phyloP scores from a whole-genome alignment of 2,113 vertebrate genomes.

The Protobothrops flavoviridis region DNA sequence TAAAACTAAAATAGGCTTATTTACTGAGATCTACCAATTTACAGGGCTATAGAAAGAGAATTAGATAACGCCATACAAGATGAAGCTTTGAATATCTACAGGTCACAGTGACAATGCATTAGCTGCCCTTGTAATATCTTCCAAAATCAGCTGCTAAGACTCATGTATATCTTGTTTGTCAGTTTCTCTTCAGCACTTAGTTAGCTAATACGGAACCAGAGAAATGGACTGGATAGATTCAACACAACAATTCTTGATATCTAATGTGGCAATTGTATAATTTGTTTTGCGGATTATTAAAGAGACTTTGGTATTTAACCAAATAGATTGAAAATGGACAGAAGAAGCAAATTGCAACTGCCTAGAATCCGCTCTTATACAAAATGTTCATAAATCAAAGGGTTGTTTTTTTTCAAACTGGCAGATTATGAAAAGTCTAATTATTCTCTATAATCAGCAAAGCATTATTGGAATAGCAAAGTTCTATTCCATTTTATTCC shows the following conservation, averaged over 20 bases:
- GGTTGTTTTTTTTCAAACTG: background rate
- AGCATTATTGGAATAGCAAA: background rate
- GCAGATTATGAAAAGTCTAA: background rate
- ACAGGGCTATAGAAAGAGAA: background rate
- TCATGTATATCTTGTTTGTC: background rate
- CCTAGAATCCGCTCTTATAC: background rate
- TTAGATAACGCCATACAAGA: background rate
- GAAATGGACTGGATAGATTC: background rate
- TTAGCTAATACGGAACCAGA: background rate
- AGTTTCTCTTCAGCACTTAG: background rate
- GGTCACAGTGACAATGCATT: background rate
- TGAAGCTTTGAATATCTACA: background rate
- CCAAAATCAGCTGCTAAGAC: background rate
- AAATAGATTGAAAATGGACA: background rate
- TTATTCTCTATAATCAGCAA: background rate
- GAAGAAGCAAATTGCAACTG: background rate
- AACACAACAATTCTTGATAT: background rate
- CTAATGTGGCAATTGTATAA: background rate
- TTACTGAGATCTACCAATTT: background rate
- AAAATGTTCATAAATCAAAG: background rate
- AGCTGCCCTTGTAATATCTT: background rate
- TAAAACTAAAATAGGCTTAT: background rate
- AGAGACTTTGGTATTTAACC: background rate
- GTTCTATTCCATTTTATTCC: background rate
- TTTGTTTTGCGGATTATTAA: background rate